These are phyloP conservation scores for Elephantulus edwardii DNA, from an alignment of 2,113 vertebrate species.

Conservation along the genomic window DNA sequence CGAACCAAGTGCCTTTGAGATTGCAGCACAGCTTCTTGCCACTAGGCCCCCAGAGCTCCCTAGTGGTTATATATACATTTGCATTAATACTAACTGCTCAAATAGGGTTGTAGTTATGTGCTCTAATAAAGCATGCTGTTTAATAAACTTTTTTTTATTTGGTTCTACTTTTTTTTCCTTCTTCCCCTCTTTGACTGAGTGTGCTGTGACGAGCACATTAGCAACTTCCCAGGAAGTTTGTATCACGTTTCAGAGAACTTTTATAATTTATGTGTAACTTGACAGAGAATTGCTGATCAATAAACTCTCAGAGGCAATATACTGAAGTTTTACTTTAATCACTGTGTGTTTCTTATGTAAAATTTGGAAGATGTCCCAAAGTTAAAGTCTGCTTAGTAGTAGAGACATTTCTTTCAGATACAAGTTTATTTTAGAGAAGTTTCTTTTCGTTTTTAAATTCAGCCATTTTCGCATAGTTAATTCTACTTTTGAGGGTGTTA, in stretches of 20 bases:
- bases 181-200: not conserved
- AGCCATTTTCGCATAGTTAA: not conserved
- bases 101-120: too few relatives aligned
- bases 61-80: not conserved
- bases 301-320: not conserved
- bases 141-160: not conserved
- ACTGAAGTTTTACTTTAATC: not conserved
- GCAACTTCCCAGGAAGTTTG: not conserved
- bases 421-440: not conserved
- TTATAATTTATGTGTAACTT: not conserved
- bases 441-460: conserved; percentile 15
- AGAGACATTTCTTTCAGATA: not conserved
- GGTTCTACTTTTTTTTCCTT: not conserved
- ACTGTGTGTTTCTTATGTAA: not conserved
- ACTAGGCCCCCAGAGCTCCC: too few relatives aligned
- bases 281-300: not conserved
- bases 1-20: too few relatives aligned
- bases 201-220: not conserved
- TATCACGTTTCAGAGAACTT: not conserved
- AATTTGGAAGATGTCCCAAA: not conserved
- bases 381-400: not conserved
- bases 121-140: not conserved
- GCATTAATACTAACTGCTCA: not conserved
- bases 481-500: not conserved
- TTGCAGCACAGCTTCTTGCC: too few relatives aligned